A percentile compares a stretch with the other conserved stretches of the same genome.
phyloP scores from a whole-genome alignment of 2,797 vertebrate species.

The Rhinella marina region DNA sequence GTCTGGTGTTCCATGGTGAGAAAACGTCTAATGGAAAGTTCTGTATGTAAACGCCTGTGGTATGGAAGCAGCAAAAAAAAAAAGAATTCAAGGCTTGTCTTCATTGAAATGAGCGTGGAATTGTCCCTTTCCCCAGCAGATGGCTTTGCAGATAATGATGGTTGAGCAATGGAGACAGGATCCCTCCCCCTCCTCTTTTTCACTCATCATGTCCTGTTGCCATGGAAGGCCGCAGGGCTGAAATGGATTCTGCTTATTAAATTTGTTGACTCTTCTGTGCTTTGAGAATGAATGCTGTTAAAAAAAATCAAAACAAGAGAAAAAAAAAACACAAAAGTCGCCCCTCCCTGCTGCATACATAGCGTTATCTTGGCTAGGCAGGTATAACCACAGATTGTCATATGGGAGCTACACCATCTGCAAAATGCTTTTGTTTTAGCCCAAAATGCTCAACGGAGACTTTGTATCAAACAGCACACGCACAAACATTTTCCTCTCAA shows the following conservation, averaged over 20 bases:
- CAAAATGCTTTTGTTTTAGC: conserved; percentile 61
- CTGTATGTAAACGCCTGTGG: not conserved
- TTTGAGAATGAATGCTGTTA: conserved; percentile 80
- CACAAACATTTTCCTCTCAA: conserved; percentile 35
- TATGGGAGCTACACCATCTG: conserved; percentile 26
- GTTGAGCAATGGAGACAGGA: conserved; percentile 72
- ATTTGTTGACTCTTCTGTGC: conserved; percentile 79
- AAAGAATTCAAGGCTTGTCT: conserved; percentile 70
- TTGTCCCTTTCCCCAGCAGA: conserved; percentile 79
- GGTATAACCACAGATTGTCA: conserved; percentile 48
- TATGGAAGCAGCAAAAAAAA: conserved; percentile 63
- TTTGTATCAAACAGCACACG: conserved; percentile 13
- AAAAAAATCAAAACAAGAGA: conserved; percentile 68
- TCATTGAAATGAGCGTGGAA: conserved; percentile 79
- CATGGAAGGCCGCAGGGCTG: conserved; percentile 79
- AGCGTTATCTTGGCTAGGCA: conserved; percentile 80
- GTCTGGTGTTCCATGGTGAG: not conserved
- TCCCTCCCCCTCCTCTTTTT: conserved; percentile 61
- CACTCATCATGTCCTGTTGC: conserved; percentile 72
- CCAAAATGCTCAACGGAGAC: conserved; percentile 20
- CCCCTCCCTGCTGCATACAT: conserved; percentile 71
- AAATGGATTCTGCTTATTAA: conserved; percentile 85
- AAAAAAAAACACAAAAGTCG: conserved; percentile 67
- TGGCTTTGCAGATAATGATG: conserved; percentile 84
- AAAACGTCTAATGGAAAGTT: conserved; percentile 31